phyloP scores from a whole-genome alignment of 2,113 vertebrate species.

The Rhynchopsitta pachyrhyncha region DNA sequence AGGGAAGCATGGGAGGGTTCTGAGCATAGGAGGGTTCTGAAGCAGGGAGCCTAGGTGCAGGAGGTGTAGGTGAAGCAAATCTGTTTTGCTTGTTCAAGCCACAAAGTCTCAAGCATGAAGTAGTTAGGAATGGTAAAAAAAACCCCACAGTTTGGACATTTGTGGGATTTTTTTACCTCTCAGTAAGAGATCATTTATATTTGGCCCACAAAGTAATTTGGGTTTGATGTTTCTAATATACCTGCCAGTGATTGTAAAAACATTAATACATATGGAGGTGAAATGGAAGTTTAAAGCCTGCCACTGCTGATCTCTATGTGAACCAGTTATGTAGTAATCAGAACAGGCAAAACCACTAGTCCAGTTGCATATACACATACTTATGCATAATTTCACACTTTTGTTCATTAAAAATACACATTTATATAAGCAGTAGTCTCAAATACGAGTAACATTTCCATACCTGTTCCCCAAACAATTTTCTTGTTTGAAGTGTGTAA shows the following conservation, averaged over 20 bases:
- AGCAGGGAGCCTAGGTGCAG: neutral
- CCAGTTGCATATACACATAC: neutral
- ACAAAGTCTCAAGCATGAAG: rapidly evolving
- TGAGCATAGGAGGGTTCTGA: neutral
- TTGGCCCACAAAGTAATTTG: neutral
- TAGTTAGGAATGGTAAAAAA: neutral
- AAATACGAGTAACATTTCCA: neutral
- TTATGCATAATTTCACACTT: neutral
- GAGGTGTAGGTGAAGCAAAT: neutral
- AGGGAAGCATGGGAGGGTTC: neutral
- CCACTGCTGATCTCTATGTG: neutral
- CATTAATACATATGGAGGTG: neutral
- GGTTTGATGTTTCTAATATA: neutral
- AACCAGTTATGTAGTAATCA: neutral
- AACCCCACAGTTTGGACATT: rapidly evolving
- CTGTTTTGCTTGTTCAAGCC: neutral
- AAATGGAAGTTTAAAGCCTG: neutral
- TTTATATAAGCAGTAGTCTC: neutral
- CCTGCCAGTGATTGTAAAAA: neutral
- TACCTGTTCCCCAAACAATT: neutral
- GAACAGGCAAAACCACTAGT: neutral
- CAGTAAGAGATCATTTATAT: neutral
- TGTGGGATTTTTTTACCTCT: neutral
- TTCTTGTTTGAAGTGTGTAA: neutral
- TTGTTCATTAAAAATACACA: neutral